phyloP scores from a whole-genome alignment of 2,113 vertebrate genomes.

The Muntiacus muntjak region DNA sequence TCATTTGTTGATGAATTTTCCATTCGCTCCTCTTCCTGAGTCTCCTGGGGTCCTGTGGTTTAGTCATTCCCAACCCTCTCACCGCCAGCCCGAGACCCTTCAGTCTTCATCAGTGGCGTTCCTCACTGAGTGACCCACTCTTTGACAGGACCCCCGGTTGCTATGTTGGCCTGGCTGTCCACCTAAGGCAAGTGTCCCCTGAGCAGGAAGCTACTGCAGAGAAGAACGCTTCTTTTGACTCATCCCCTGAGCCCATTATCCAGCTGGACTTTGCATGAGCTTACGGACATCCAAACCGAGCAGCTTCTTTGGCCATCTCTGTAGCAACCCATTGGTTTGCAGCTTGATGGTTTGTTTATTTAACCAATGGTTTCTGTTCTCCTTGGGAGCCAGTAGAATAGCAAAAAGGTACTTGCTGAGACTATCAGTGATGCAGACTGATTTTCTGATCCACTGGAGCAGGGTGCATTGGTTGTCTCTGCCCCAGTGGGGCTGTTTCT shows the following conservation, averaged over 20 bases:
- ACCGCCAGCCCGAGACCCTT: background rate
- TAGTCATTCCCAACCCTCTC: background rate
- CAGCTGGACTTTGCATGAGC: background rate
- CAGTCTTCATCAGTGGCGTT: background rate
- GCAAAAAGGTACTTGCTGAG: background rate
- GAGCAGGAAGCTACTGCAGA: background rate
- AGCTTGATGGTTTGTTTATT: background rate
- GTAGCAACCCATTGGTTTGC: background rate
- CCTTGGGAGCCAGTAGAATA: background rate
- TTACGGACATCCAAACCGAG: background rate
- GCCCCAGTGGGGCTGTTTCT: background rate
- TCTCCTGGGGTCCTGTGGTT: background rate
- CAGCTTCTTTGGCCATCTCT: background rate
- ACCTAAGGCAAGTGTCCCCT: background rate
- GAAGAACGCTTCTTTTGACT: background rate
- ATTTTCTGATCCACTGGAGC: background rate
- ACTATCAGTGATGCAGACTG: background rate
- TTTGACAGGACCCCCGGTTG: background rate
- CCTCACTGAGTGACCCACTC: background rate
- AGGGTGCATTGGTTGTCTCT: background rate
- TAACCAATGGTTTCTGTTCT: background rate
- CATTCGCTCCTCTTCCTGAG: background rate
- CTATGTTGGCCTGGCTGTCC: background rate
- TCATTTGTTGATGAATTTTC: constrained; percentile 36
- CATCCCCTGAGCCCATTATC: background rate